Conservation (phyloP, 2,888 invertebrate genomes). For the Eulithis prunata region DNA sequence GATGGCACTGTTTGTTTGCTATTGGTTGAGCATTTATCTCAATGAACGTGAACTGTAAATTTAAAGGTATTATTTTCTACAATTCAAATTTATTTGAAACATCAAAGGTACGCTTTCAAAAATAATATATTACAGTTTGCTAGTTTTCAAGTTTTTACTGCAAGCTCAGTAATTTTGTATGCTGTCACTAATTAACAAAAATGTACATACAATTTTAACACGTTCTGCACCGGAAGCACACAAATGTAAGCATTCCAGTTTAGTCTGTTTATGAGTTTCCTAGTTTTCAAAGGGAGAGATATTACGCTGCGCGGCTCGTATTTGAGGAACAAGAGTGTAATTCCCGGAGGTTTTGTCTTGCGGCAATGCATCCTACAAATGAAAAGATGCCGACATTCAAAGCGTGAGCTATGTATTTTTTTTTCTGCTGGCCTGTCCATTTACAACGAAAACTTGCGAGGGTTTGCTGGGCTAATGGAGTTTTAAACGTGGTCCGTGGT, state of each 20-base stretch:
- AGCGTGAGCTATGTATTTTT: slow-evolving; percentile 65
- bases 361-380: slow-evolving; percentile 73
- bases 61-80: not conserved
- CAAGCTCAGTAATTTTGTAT: slow-evolving; percentile 9
- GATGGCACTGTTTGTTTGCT: slow-evolving; percentile 18
- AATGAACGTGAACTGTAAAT: not conserved
- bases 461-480: slow-evolving; percentile 57
- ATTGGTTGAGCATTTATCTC: slow-evolving; percentile 32
- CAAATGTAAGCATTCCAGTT: slow-evolving; percentile 64
- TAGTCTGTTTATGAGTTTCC: slow-evolving; percentile 75
- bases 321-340: slow-evolving; percentile 79
- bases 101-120: not conserved
- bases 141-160: not conserved
- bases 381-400: slow-evolving; percentile 75
- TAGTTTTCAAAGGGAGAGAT: slow-evolving; percentile 76
- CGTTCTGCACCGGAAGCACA: slow-evolving; percentile 54
- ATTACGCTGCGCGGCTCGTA: slow-evolving; percentile 71
- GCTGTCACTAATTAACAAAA: slow-evolving; percentile 39
- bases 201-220: slow-evolving; percentile 52
- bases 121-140: not conserved
- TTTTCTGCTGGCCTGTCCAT: slow-evolving; percentile 53
- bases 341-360: slow-evolving; percentile 80
- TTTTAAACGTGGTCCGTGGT: slow-evolving; percentile 55
- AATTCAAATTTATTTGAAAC: not conserved
- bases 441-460: slow-evolving; percentile 51